These are phyloP conservation scores for Actinopyga echinites DNA, from an alignment of 53 echinoderm and acorn worm species.

Conservation along the genomic window DNA sequence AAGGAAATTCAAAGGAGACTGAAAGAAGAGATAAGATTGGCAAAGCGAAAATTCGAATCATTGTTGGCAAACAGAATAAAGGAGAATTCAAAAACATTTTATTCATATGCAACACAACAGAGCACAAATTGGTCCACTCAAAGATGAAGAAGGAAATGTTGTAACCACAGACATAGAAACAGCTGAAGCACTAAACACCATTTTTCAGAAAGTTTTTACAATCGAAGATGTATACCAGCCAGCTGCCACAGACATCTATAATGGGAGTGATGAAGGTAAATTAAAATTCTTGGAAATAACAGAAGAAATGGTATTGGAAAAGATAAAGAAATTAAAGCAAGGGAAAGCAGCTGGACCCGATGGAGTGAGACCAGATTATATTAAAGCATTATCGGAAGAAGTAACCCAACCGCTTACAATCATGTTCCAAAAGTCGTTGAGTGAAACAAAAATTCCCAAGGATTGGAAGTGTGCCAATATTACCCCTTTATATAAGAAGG, in stretches of 20 bases:
- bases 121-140: neutral
- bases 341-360: slow-evolving; percentile 24
- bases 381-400: neutral
- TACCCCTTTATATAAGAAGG: slow-evolving; percentile 41
- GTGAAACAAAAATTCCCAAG: neutral
- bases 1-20: no score
- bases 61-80: neutral
- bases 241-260: no score
- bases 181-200: neutral
- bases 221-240: no score
- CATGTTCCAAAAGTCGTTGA: neutral
- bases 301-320: neutral
- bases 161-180: neutral
- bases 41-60: neutral
- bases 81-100: neutral
- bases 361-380: neutral
- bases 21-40: no score
- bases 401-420: neutral
- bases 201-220: no score
- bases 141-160: neutral
- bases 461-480: slow-evolving; percentile 42
- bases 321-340: neutral
- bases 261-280: neutral
- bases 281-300: neutral
- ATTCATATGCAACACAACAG: neutral